phyloP scores from a whole-genome alignment of 2,113 vertebrate genomes.

The Crypturellus undulatus region DNA sequence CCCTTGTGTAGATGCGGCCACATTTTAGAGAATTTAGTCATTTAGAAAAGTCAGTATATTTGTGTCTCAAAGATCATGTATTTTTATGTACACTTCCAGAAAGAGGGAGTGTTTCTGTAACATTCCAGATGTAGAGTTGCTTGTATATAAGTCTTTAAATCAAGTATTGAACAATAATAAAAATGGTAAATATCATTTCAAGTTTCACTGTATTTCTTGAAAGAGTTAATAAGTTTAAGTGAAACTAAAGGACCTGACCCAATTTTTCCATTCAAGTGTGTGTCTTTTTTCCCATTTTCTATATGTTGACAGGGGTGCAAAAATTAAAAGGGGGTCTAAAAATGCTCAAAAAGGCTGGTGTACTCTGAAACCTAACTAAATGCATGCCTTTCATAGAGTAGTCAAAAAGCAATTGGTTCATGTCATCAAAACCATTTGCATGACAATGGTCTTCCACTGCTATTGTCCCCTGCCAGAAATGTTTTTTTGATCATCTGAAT shows the following conservation, averaged over 20 bases:
- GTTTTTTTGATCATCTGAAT: neutral
- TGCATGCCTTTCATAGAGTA: neutral
- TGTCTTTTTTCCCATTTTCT: neutral
- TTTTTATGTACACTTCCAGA: neutral
- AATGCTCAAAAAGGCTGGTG: neutral
- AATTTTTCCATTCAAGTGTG: neutral
- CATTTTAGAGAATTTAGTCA: neutral
- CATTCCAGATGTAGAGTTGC: neutral
- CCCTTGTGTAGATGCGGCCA: neutral
- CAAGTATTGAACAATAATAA: neutral
- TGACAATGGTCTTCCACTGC: slow-evolving; percentile 1
- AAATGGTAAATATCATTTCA: neutral
- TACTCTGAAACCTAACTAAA: slow-evolving; percentile 31
- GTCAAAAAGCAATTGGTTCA: neutral
- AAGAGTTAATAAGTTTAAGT: neutral
- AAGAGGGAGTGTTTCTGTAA: neutral
- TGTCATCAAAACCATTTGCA: slow-evolving; percentile 18
- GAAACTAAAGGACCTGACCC: neutral
- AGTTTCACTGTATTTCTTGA: neutral
- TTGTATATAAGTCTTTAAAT: neutral
- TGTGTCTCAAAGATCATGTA: neutral
- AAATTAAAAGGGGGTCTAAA: neutral
- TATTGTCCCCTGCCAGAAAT: neutral
- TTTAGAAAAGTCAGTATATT: neutral
- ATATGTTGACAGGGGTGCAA: neutral